Evolutionary conservation across 2,888 invertebrate species (phyloP).

Genomic region (Lamellibrachia satsuma): DNA sequence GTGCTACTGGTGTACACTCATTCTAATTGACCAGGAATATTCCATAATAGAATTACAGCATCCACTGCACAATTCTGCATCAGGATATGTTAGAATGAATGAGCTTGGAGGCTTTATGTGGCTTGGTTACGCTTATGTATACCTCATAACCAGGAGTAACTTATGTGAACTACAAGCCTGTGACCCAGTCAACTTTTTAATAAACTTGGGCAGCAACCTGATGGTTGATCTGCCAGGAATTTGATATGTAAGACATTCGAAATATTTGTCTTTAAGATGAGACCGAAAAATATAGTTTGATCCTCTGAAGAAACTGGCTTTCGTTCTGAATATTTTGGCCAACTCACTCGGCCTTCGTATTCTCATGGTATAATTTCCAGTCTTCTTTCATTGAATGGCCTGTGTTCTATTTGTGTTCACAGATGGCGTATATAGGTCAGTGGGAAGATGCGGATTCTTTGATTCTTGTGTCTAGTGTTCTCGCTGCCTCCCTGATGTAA

Average conservation of each 20-base stretch:
- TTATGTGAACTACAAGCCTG: background rate
- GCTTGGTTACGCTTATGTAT: background rate
- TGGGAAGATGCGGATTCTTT: too few relatives aligned
- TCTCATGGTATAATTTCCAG: too few relatives aligned
- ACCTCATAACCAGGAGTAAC: background rate
- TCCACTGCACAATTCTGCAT: background rate
- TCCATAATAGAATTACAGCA: background rate
- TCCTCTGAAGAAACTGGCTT: background rate
- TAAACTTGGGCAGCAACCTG: background rate
- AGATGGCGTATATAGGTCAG: too few relatives aligned
- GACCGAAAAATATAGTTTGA: background rate
- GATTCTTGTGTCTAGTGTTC: too few relatives aligned
- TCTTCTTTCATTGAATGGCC: too few relatives aligned
- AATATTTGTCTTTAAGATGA: background rate
- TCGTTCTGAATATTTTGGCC: too few relatives aligned
- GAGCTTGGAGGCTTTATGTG: background rate
- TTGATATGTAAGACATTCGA: background rate
- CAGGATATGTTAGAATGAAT: background rate
- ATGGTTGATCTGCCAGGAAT: background rate
- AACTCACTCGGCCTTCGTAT: too few relatives aligned
- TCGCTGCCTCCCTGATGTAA: too few relatives aligned
- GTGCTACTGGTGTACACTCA: too few relatives aligned
- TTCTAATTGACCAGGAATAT: too few relatives aligned
- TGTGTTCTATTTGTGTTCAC: too few relatives aligned
- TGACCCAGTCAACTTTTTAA: background rate